Conservation (phyloP, 2,797 vertebrate species). For the Melanotaenia boesemani region DNA sequence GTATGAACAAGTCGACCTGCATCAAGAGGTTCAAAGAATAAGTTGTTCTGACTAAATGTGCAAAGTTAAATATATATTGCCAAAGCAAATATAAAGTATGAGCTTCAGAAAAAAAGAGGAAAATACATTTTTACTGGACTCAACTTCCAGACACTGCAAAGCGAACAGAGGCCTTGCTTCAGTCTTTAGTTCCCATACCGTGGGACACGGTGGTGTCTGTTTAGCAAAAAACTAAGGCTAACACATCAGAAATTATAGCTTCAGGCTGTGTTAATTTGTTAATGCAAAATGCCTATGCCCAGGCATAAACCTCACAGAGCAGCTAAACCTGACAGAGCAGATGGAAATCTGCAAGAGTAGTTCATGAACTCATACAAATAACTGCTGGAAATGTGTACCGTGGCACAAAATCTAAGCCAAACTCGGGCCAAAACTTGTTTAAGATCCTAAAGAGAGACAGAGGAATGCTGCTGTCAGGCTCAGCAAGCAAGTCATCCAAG, state of each 20-base stretch:
- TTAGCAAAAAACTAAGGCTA: slow-evolving; percentile 11
- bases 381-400: slow-evolving; percentile 35
- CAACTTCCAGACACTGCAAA: slow-evolving; percentile 38
- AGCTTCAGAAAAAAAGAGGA: slow-evolving; percentile 44
- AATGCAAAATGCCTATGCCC: slow-evolving; percentile 1
- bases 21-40: slow-evolving; percentile 70
- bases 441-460: slow-evolving; percentile 52
- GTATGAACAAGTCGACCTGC: slow-evolving; percentile 75
- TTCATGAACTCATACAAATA: slow-evolving; percentile 29
- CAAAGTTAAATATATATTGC: neutral
- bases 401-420: slow-evolving; percentile 55
- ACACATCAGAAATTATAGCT: slow-evolving; percentile 3
- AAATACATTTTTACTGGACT: slow-evolving; percentile 60
- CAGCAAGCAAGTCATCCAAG: slow-evolving; percentile 49
- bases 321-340: slow-evolving; percentile 16
- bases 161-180: slow-evolving; percentile 46
- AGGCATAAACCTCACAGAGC: neutral
- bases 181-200: slow-evolving; percentile 40
- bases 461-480: slow-evolving; percentile 56
- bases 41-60: slow-evolving; percentile 26
- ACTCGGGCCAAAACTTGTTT: slow-evolving; percentile 43
- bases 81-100: slow-evolving; percentile 53
- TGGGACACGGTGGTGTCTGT: slow-evolving; percentile 21
- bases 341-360: slow-evolving; percentile 9
- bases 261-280: slow-evolving; percentile 17